Evolutionary conservation across 2,113 vertebrate genomes (phyloP), one percentile per base, ranked within the genome.

Genomic region (Lepus timidus): DNA sequence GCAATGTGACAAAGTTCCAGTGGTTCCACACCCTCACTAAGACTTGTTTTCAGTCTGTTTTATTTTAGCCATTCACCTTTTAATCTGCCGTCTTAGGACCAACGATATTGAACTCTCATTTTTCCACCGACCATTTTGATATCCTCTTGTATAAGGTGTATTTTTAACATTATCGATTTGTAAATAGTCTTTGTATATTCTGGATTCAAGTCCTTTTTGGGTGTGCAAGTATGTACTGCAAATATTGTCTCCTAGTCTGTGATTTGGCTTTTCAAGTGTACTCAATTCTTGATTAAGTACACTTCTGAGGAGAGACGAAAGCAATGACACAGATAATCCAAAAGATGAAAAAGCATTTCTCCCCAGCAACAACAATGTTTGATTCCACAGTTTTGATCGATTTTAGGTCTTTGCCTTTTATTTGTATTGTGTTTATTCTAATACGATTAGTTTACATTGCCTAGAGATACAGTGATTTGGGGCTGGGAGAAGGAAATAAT

Each of bases 101-200:
- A 73, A 36, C 64, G 19, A 70, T 90, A 65, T 31, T n/a, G 19
- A 84, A 55, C 23, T 49, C 16, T 73, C 44, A 36, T 23, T 44
- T n/a, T 88, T 61, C 36, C 74, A n/a, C 31, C 70, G 44, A 39
- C 49, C 5, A 68, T 51, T 80, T 85, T 80, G 27, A 70, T 88
- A 75, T 68, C 31, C 27, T 84, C 55, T 96, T 95, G n/a, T 58
- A 25, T 79, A 31, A 93, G 49, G 3, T 84, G 33, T 91, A 74
- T 19, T 31, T 13, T 76, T 67, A 9, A 85, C 61, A 84, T 96
- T 51, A 81, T 62, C 52, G 58, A 74, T 81, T 94, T 94, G 51
- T 88, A 91, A 14, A 33, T 51, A 76, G 62, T 73, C 11, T 91
- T 95, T 86, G 51, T 64, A 20, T 75, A 86, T 90, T 75, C 44